Evolutionary conservation across 2,888 invertebrate genomes (phyloP), one percentile per base, ranked within the genome.

Genomic region (Alitta virens): DNA sequence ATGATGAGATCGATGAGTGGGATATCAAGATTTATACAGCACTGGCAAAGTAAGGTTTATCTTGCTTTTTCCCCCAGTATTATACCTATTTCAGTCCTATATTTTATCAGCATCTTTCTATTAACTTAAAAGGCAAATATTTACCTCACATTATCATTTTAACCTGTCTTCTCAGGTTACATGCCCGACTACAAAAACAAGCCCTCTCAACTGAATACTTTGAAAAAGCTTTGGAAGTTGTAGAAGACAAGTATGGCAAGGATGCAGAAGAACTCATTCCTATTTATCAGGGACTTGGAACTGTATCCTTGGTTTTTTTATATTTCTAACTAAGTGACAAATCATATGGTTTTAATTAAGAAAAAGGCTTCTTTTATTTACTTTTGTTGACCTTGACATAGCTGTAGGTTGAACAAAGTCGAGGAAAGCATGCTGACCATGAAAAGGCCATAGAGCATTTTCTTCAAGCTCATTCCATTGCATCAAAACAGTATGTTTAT

Each of bases 381-480:
- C 33, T 3, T 23, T 23, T 38, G 55, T 12, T 26, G 46, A 38
- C 53, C 55, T 54, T 46, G 24, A 59, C 46, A 5, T 3, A 16
- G 2, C 23, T 5, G 9, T 27, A 68, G 57, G 66, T 78, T 52
- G 79, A 79, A 61, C 77, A 77, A 60, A 72, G 73, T 27, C 78
- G 78, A 64, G 78, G 77, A 14, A 68, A 73, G 25, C 73, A 74
- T 67, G 76, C 78, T 27, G 78, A 80, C 68, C 75, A 77, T 58
- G 76, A 78, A 55, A 76, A 75, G 58, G 76, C 76, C 14, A 76
- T 78, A 33, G 74, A 78, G 23, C 69, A 77, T 59, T 78, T 73
- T 61, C 72, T 77, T n/a, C 77, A 78, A 60, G 80, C 80, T 2
- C 79, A 81, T 62, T 75, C 75, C 18, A 75, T 79, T 33, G 78